These are phyloP conservation scores for Melanostoma scalare DNA, from an alignment of 2,888 invertebrate genomes.

Conservation along the genomic window DNA sequence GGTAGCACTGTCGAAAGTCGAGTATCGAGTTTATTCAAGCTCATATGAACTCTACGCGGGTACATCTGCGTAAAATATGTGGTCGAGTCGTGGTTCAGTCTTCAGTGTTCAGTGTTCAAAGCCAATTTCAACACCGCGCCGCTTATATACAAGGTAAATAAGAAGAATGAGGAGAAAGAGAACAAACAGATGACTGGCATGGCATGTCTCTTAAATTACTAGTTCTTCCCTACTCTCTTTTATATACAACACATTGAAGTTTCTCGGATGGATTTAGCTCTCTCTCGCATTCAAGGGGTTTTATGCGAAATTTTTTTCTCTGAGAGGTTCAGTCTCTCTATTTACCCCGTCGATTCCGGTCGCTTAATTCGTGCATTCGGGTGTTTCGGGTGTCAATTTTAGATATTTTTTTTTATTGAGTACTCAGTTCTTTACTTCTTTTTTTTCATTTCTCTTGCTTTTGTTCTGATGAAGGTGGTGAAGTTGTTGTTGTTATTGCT, in stretches of 20 bases:
- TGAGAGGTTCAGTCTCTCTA: slow-evolving; percentile 74
- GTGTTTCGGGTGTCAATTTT: slow-evolving; percentile 72
- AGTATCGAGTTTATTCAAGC: too few relatives aligned
- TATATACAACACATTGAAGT: slow-evolving; percentile 36
- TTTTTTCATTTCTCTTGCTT: slow-evolving; percentile 68
- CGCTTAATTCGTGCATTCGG: slow-evolving; percentile 71
- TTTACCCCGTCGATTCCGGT: slow-evolving; percentile 73
- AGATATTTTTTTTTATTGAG: slow-evolving; percentile 67
- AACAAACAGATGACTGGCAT: slow-evolving; percentile 48
- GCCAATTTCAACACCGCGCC: too few relatives aligned
- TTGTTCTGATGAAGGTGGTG: slow-evolving; percentile 70
- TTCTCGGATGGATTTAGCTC: slow-evolving; percentile 26
- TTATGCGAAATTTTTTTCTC: slow-evolving; percentile 72
- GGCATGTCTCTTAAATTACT: slow-evolving; percentile 43
- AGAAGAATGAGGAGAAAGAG: slow-evolving; percentile 39
- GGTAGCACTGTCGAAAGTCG: too few relatives aligned
- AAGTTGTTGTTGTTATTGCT: slow-evolving; percentile 66
- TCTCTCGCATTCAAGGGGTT: slow-evolving; percentile 69
- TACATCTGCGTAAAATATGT: too few relatives aligned
- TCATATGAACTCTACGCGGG: too few relatives aligned
- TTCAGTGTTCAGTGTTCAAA: too few relatives aligned
- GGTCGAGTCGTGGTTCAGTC: too few relatives aligned
- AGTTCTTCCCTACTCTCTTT: slow-evolving; percentile 21
- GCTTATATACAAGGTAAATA: slow-evolving; percentile 17
- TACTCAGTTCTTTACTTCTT: slow-evolving; percentile 61